A percentile compares a stretch with the other conserved stretches of the same genome.
Evolutionary conservation across 2,113 vertebrate genomes (phyloP).

Genomic region (Forbesichthys papilliferus): DNA sequence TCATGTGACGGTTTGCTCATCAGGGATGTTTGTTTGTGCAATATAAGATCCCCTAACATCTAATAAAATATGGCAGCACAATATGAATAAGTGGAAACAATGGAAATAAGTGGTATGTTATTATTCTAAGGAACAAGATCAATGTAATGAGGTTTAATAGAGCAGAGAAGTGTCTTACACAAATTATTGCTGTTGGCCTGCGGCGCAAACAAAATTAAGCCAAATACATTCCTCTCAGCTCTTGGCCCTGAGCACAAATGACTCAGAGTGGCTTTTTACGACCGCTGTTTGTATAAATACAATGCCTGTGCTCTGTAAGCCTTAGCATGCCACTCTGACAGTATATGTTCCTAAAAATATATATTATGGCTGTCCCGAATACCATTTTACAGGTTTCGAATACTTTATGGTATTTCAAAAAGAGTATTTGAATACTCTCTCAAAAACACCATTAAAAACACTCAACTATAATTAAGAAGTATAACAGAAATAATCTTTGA

Average conservation of each 20-base stretch:
- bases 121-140: conserved; percentile 58
- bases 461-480: too few species aligned
- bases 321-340: too few species aligned
- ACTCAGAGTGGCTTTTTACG: conserved; percentile 61
- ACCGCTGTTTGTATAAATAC: conserved; percentile 69
- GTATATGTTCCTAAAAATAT: too few species aligned
- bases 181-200: conserved; percentile 58
- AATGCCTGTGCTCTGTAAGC: conserved; percentile 53
- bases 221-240: conserved; percentile 62
- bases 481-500: too few species aligned
- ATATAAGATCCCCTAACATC: conserved; percentile 13
- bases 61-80: conserved; percentile 48
- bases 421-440: too few species aligned
- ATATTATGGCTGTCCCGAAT: too few species aligned
- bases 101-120: conserved; percentile 58
- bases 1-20: too few species aligned
- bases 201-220: conserved; percentile 64
- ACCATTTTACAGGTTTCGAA: too few species aligned
- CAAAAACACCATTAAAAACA: too few species aligned
- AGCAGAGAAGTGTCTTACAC: conserved; percentile 69
- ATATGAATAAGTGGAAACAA: conserved; percentile 26
- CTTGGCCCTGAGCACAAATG: conserved; percentile 57
- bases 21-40: too few species aligned
- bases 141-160: conserved; percentile 74
- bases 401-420: too few species aligned